Percentiles rank a stretch among this genome's conserved stretches.
Evolutionary conservation across 1,140 invertebrate species (phyloP).

Genomic region (Neuroterus valhalla): DNA sequence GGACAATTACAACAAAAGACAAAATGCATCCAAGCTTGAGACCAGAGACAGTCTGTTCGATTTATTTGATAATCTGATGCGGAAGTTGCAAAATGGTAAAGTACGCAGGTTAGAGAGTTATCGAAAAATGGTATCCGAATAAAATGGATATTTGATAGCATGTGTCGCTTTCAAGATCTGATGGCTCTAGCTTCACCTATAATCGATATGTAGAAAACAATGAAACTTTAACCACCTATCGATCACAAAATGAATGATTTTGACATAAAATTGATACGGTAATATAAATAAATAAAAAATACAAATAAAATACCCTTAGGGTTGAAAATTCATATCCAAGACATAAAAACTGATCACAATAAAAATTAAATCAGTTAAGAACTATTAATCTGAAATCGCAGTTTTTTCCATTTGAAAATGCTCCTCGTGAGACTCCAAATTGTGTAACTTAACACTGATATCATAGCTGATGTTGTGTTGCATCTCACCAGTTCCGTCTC

Average conservation of each 20-base stretch:
- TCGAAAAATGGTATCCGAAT: neutral
- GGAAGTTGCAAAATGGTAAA: neutral
- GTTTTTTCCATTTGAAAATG: too few relatives aligned
- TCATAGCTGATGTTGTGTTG: too few relatives aligned
- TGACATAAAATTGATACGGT: neutral
- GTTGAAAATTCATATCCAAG: too few relatives aligned
- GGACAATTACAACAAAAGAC: conserved; percentile 7
- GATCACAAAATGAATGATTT: neutral
- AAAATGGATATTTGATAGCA: conserved; percentile 12
- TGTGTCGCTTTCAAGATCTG: neutral
- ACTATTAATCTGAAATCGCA: too few relatives aligned
- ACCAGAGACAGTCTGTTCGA: neutral
- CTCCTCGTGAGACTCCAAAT: too few relatives aligned
- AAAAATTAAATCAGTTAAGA: too few relatives aligned
- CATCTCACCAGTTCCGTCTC: too few relatives aligned
- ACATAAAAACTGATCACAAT: too few relatives aligned
- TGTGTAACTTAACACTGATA: too few relatives aligned
- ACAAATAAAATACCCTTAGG: neutral
- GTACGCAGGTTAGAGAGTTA: neutral
- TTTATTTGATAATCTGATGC: neutral
- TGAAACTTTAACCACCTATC: neutral
- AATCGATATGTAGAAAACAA: neutral
- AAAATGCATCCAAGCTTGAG: neutral
- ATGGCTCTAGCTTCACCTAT: neutral
- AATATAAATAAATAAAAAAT: neutral